These are phyloP conservation scores for Todus mexicanus DNA, from an alignment of 2,797 vertebrate species.

Conservation along the genomic window DNA sequence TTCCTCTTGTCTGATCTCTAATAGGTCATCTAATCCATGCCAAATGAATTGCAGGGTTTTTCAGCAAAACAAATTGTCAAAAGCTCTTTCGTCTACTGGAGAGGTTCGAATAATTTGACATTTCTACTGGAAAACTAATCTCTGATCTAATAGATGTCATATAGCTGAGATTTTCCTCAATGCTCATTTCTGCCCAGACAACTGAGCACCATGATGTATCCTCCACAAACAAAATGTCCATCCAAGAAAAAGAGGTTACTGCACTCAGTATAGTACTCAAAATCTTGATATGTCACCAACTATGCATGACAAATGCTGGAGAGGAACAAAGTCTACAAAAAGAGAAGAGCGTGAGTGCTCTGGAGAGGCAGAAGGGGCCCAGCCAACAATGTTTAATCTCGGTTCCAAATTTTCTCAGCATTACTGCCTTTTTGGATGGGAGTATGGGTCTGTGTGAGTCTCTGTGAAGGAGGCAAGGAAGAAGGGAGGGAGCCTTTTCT, in stretches of 20 bases:
- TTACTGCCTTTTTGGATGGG: slow-evolving; percentile 30
- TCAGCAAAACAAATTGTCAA: slow-evolving; percentile 48
- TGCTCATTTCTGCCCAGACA: slow-evolving; percentile 7
- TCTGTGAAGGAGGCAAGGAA: background rate
- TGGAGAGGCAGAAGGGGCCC: background rate
- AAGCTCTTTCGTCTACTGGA: slow-evolving; percentile 12
- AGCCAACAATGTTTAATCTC: background rate
- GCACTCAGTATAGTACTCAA: slow-evolving; percentile 27
- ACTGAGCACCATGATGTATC: slow-evolving; percentile 23
- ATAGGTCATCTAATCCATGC: slow-evolving; percentile 15
- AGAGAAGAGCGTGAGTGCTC: background rate
- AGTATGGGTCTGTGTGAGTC: background rate
- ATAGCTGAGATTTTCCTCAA: slow-evolving; percentile 50
- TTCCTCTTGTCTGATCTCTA: background rate
- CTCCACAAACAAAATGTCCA: slow-evolving; percentile 61
- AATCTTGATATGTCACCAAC: slow-evolving; percentile 53
- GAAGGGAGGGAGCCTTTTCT: slow-evolving; percentile 20
- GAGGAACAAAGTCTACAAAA: slow-evolving; percentile 7
- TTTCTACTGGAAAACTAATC: slow-evolving; percentile 42
- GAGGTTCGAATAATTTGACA: slow-evolving; percentile 39
- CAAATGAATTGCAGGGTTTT: slow-evolving; percentile 7
- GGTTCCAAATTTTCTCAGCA: slow-evolving; percentile 12
- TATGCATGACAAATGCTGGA: slow-evolving; percentile 57
- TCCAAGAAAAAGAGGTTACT: slow-evolving; percentile 57
- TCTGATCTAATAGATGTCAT: slow-evolving; percentile 31